Conservation (phyloP, 92 coral and sea anemone genomes). For the Zoanthus sociatus region DNA sequence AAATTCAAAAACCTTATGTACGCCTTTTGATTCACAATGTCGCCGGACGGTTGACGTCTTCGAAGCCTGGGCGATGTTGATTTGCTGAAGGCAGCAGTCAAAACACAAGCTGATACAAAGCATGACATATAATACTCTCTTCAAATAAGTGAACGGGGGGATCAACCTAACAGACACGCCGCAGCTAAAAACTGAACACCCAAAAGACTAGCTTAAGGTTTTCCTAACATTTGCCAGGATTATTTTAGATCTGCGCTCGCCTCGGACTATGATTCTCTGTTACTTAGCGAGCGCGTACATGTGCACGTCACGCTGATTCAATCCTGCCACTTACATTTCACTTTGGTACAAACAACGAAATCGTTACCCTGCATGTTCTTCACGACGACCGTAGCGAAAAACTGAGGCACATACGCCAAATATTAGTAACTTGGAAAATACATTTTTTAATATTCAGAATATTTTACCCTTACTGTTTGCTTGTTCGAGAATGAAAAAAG, state of each 20-base stretch:
- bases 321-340: not conserved
- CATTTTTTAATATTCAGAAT: not conserved
- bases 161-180: conserved; percentile 40
- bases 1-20: not conserved
- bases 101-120: conserved; percentile 44
- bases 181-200: conserved; percentile 36
- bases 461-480: not conserved
- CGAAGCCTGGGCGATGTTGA: conserved; percentile 47
- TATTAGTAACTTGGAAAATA: not conserved
- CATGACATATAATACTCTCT: conserved; percentile 43
- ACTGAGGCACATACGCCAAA: not conserved
- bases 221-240: not conserved
- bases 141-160: conserved; percentile 1
- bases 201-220: conserved; percentile 17
- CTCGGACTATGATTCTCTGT: not conserved
- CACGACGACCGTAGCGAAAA: not conserved
- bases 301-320: conserved; percentile 38
- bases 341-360: not conserved
- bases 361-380: not conserved
- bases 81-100: conserved; percentile 40
- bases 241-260: not conserved
- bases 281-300: not conserved
- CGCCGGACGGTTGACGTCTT: conserved; percentile 35
- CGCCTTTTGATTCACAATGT: conserved; percentile 38
- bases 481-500: not conserved